Base-by-base conservation (phyloP, 2,888 invertebrate genomes). In the Timema cristinae region DNA sequence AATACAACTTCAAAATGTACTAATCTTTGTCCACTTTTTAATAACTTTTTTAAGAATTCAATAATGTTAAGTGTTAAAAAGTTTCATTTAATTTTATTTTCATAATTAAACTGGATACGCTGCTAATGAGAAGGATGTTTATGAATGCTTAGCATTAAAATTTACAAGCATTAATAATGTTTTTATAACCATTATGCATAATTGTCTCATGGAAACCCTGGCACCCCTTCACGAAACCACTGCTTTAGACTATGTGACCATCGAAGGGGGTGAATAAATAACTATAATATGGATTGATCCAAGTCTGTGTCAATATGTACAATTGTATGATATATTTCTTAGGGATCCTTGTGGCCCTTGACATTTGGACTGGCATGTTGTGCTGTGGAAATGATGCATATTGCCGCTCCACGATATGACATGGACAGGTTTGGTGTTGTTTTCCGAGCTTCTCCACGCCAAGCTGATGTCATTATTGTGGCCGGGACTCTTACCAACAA, bases 381-480 rank as follows among this genome's bases (percentile, higher is more conserved):
- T 85, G 98, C 98, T 76, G 98, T 99, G 6, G 98, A 98, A 85
- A 98, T 98, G 98, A 98, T 98, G 98, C 98, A 99, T 85, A 96
- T 98, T 71, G 98, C 99, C 76, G 98, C 98, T 51, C 98, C 99
- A 5, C 87, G 99, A 77, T 99, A 99, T 81, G 99, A 99, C 82
- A 98, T 99, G 98, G 98, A 99, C 88, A 91, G 97, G 82, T 94
- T 91, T 86, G 99, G 99, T 81, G 97, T 99, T 32, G 98, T 99
- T 5, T 99, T 99, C 82, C 89, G 99, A 82, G 98, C 98, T 7
- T 96, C 96, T 47, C 98, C 98, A 7, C 89, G 98, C 71, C 98
- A 99, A 84, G 90, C 97, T 52, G 99, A 99, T 85, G 92, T 95
- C 66, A 97, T 99, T 80, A 98, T 99, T 81, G 97, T 99, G 0